Percentiles rank a stretch among this genome's conserved stretches.
These are phyloP conservation scores for Plumapathes pennacea DNA, from an alignment of 92 coral and sea anemone genomes.

Conservation along the genomic window DNA sequence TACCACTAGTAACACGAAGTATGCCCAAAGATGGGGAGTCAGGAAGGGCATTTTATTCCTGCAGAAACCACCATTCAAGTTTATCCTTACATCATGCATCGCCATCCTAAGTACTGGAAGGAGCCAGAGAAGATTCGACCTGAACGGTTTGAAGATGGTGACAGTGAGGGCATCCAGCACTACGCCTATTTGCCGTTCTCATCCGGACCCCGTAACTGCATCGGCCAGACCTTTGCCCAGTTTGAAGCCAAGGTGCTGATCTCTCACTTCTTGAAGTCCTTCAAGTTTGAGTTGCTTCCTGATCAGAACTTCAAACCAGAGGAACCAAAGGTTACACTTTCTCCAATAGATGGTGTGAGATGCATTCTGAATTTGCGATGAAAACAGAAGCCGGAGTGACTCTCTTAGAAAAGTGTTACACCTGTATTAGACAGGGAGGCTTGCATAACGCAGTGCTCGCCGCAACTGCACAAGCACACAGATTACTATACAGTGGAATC, in stretches of 20 bases:
- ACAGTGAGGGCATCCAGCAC: slow-evolving; percentile 11
- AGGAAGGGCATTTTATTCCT: slow-evolving; percentile 53
- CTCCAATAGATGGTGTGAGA: slow-evolving; percentile 71
- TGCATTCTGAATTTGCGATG: slow-evolving; percentile 51
- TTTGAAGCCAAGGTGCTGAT: slow-evolving; percentile 71
- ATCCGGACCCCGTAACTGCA: slow-evolving; percentile 81
- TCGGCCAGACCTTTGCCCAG: slow-evolving; percentile 76
- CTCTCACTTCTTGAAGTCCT: slow-evolving; percentile 66
- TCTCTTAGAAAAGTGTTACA: too few species aligned
- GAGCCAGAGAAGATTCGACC: slow-evolving; percentile 74
- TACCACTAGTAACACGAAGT: slow-evolving; percentile 40
- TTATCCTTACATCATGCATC: slow-evolving; percentile 50
- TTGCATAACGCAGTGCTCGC: too few species aligned
- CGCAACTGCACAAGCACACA: too few species aligned
- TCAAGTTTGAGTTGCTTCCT: slow-evolving; percentile 59
- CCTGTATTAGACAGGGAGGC: too few species aligned
- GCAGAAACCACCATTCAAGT: slow-evolving; percentile 60
- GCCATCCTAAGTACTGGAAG: slow-evolving; percentile 54
- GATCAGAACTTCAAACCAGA: slow-evolving; percentile 69
- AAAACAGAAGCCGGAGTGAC: too few species aligned
- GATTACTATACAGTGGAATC: too few species aligned
- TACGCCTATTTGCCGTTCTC: slow-evolving; percentile 82
- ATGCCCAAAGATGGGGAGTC: slow-evolving; percentile 41
- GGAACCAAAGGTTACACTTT: slow-evolving; percentile 63
- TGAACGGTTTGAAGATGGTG: slow-evolving; percentile 52